phyloP scores from a whole-genome alignment of 2,797 vertebrate species.

The Macroramphosus scolopax region DNA sequence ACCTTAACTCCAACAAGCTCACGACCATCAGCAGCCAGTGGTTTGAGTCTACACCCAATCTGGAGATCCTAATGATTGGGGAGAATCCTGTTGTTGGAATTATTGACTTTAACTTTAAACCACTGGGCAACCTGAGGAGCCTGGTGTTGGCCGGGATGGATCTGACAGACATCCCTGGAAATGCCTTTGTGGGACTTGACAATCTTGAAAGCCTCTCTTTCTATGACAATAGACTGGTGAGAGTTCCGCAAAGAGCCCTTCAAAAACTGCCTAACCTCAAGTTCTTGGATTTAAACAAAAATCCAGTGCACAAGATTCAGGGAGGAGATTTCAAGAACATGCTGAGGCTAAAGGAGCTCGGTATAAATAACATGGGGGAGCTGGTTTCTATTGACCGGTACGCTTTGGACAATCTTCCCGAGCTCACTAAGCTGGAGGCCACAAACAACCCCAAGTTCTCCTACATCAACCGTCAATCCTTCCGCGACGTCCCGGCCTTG shows the following conservation, averaged over 20 bases:
- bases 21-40: conserved; percentile 90
- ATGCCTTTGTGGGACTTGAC: conserved; percentile 92
- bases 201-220: conserved; percentile 96
- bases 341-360: conserved; percentile 92
- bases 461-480: conserved; percentile 87
- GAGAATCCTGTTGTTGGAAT: conserved; percentile 96
- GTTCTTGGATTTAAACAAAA: conserved; percentile 98
- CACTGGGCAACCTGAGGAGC: conserved; percentile 89
- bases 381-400: conserved; percentile 90
- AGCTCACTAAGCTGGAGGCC: conserved; percentile 95
- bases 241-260: conserved; percentile 88
- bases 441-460: conserved; percentile 97
- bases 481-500: conserved; percentile 90
- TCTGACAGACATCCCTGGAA: conserved; percentile 91
- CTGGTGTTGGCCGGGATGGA: conserved; percentile 96
- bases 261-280: conserved; percentile 95
- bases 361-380: conserved; percentile 96
- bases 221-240: conserved; percentile 91
- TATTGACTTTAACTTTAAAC: conserved; percentile 93
- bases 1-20: conserved; percentile 94
- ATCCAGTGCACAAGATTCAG: conserved; percentile 92
- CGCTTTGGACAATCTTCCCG: conserved; percentile 93
- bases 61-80: conserved; percentile 98
- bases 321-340: conserved; percentile 96
- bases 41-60: conserved; percentile 94